phyloP scores from a whole-genome alignment of 2,888 invertebrate genomes.

The Drosophila tripunctata region DNA sequence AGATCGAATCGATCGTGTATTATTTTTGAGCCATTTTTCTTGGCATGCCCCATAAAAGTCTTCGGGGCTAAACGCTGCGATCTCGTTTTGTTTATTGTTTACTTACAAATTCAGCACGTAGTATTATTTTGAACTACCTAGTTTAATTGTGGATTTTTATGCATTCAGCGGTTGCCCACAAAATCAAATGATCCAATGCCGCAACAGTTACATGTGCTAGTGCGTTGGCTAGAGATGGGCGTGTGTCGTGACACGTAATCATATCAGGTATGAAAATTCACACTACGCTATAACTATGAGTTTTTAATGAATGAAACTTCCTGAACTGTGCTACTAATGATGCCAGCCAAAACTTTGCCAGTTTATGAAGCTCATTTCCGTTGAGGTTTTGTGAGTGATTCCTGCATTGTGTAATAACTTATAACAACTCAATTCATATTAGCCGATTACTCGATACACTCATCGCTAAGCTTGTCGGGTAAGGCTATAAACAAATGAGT shows the following conservation, averaged over 20 bases:
- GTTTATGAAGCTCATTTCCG: slow-evolving; percentile 63
- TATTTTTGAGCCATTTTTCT: not conserved
- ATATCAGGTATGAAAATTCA: not conserved
- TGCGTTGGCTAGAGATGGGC: slow-evolving; percentile 12
- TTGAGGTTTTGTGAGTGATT: slow-evolving; percentile 43
- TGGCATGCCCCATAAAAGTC: slow-evolving; percentile 9
- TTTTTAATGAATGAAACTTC: slow-evolving; percentile 37
- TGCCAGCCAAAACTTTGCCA: slow-evolving; percentile 26
- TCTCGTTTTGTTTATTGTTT: slow-evolving; percentile 29
- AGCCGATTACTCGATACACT: not conserved
- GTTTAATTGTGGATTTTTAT: slow-evolving; percentile 33
- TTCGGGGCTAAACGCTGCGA: slow-evolving; percentile 9
- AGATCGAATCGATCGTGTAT: slow-evolving; percentile 3
- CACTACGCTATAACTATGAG: slow-evolving; percentile 28
- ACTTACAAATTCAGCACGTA: slow-evolving; percentile 59
- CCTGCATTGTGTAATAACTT: slow-evolving; percentile 37
- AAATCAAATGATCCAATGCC: slow-evolving; percentile 31
- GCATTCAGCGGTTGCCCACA: slow-evolving; percentile 42
- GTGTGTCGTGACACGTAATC: slow-evolving; percentile 1
- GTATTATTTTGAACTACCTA: slow-evolving; percentile 30
- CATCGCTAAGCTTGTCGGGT: slow-evolving; percentile 1
- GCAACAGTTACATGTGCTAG: slow-evolving; percentile 10
- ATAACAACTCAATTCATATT: not conserved
- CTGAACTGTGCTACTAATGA: slow-evolving; percentile 30
- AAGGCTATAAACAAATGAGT: slow-evolving; percentile 45